Base-by-base conservation (phyloP, 2,113 vertebrate species). In the Varanus salvator region DNA sequence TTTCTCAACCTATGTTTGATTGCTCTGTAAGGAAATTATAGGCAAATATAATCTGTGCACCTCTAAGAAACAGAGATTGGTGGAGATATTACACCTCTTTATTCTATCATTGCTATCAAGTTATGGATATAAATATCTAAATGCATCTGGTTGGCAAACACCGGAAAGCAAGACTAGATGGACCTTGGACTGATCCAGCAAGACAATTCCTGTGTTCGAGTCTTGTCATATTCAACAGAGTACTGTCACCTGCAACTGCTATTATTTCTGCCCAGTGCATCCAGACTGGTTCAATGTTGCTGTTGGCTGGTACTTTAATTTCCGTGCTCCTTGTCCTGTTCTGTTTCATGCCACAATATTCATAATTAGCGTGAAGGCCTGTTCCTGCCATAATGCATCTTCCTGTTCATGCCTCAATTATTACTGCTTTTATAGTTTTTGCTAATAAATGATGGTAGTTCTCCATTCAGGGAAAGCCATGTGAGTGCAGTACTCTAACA, bases 401-500 rank as follows among this genome's bases (percentile, higher is more conserved):
- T 54, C 48, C 2, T 14, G 34, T 48, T 92, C 31, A 54, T 54
- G 87, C 50, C 64, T 86, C 85, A 84, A 0, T 74, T 64, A 91
- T 89, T 91, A 69, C 72, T 75, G 38, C 60, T 83, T 86, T 89
- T 66, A 84, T 2, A 83, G 2, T 6, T 84, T 89, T 88, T 87
- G 78, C 72, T 93, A 90, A 88, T 89, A 92, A 91, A 95, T 82
- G 54, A 84, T 19, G 34, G 1, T 74, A 66, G 4, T 57, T 75
- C 54, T 80, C 1, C 66, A 12, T 71, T 69, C 29, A 52, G 83
- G 52, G 27, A 27, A 34, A 84, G 48, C 11, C 69, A 34, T 11
- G 38, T 81, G 54, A 0, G 0, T n/a, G 1, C 0, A 48, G 1
- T 87, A 89, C 72, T 81, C 82, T 34, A 50, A 66, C 48, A 50